phyloP scores from a whole-genome alignment of 2,113 vertebrate species.

The Pelvicachromis taeniatus region DNA sequence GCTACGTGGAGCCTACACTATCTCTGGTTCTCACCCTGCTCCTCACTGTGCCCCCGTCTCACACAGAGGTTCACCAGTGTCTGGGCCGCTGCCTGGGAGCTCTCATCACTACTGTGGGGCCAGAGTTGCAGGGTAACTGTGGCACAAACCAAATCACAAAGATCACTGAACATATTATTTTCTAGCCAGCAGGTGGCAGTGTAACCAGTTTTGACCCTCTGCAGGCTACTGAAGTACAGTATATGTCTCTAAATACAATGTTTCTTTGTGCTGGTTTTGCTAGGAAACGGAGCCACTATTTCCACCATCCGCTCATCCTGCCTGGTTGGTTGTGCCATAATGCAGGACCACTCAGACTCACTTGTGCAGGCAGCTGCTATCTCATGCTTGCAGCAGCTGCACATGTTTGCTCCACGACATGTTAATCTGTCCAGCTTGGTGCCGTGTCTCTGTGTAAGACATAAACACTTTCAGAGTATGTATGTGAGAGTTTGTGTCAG shows the following conservation, averaged over 20 bases:
- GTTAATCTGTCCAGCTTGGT: slow-evolving; percentile 97
- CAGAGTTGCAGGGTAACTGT: slow-evolving; percentile 89
- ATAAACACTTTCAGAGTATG: background rate
- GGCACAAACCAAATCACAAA: background rate
- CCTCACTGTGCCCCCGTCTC: slow-evolving; percentile 92
- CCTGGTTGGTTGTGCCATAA: slow-evolving; percentile 97
- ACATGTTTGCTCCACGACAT: slow-evolving; percentile 97
- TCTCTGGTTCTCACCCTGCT: slow-evolving; percentile 95
- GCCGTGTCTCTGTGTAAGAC: slow-evolving; percentile 82
- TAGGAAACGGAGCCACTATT: slow-evolving; percentile 90
- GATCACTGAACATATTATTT: background rate
- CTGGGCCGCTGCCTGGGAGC: slow-evolving; percentile 94
- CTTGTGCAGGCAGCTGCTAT: slow-evolving; percentile 97
- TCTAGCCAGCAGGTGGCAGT: slow-evolving; percentile 44
- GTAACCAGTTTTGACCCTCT: background rate
- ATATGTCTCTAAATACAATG: background rate
- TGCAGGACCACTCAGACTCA: slow-evolving; percentile 96
- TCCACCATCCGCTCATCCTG: slow-evolving; percentile 98
- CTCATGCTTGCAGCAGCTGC: slow-evolving; percentile 97
- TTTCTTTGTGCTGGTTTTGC: background rate
- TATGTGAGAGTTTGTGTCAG: background rate
- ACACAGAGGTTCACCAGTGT: slow-evolving; percentile 97
- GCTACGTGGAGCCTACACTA: slow-evolving; percentile 94
- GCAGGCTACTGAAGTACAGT: background rate
- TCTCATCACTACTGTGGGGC: slow-evolving; percentile 97